These are phyloP conservation scores for Tautogolabrus adspersus DNA, from an alignment of 2,113 vertebrate genomes.

Conservation along the genomic window DNA sequence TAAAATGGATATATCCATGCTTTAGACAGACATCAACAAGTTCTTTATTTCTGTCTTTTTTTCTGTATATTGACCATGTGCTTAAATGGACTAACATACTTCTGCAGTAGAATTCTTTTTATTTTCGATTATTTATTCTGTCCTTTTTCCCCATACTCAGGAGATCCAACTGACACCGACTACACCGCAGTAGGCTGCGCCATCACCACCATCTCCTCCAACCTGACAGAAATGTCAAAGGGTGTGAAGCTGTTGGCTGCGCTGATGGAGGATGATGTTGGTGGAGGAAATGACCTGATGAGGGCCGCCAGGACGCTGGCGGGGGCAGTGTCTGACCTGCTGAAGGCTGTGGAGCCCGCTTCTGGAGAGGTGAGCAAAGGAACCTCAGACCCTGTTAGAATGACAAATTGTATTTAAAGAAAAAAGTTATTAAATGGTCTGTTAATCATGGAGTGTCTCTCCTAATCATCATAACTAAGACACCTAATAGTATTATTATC, in stretches of 20 bases:
- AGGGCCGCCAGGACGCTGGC: slow-evolving; percentile 94
- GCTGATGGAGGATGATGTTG: slow-evolving; percentile 96
- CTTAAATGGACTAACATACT: slow-evolving; percentile 2
- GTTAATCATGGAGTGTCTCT: slow-evolving; percentile 33
- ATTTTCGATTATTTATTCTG: not conserved
- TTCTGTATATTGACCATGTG: not conserved
- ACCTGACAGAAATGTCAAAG: slow-evolving; percentile 99
- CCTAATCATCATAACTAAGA: slow-evolving; percentile 30
- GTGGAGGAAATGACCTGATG: slow-evolving; percentile 94
- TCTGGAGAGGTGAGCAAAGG: slow-evolving; percentile 91
- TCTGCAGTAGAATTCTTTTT: not conserved
- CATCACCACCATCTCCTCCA: slow-evolving; percentile 99
- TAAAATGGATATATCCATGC: not conserved
- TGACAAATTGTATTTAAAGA: not conserved
- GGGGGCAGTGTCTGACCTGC: slow-evolving; percentile 93
- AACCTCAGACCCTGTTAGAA: not conserved
- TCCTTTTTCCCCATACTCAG: slow-evolving; percentile 69
- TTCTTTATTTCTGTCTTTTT: not conserved
- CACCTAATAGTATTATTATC: slow-evolving; percentile 44
- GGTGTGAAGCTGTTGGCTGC: slow-evolving; percentile 97
- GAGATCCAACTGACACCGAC: slow-evolving; percentile 96
- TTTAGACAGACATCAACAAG: not conserved
- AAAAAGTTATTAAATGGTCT: not conserved
- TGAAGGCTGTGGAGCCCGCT: slow-evolving; percentile 95
- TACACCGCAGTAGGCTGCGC: slow-evolving; percentile 98